phyloP scores from a whole-genome alignment of 1,140 invertebrate species.

The Drosophila suzukii region DNA sequence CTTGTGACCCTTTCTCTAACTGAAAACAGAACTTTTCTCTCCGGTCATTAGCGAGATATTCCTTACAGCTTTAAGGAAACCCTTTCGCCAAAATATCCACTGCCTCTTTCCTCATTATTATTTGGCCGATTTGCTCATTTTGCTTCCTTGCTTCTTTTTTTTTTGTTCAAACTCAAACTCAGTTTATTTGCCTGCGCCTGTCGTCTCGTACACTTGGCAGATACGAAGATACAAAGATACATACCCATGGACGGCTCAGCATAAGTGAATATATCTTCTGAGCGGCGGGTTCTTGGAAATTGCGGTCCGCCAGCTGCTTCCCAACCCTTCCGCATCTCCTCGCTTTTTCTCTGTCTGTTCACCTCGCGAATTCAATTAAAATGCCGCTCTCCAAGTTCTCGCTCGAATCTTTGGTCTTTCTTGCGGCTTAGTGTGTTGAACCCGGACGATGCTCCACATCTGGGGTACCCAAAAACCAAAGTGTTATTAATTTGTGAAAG shows the following conservation, averaged over 20 bases:
- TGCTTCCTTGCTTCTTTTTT: slow-evolving; percentile 38
- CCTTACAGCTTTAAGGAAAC: background rate
- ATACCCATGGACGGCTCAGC: slow-evolving; percentile 9
- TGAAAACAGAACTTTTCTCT: slow-evolving; percentile 6
- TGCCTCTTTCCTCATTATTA: slow-evolving; percentile 53
- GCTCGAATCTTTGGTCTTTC: slow-evolving; percentile 26
- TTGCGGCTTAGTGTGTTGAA: slow-evolving; percentile 59
- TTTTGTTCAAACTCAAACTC: background rate
- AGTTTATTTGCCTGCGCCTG: slow-evolving; percentile 61
- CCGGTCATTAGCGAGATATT: slow-evolving; percentile 8
- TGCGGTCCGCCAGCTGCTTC: slow-evolving; percentile 50
- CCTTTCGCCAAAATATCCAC: slow-evolving; percentile 19
- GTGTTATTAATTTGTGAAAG: slow-evolving; percentile 81
- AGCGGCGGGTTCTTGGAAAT: slow-evolving; percentile 73
- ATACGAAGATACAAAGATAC: slow-evolving; percentile 32
- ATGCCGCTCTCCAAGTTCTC: slow-evolving; percentile 57
- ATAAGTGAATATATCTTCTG: slow-evolving; percentile 49
- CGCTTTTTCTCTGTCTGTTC: slow-evolving; percentile 54
- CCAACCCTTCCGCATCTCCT: background rate
- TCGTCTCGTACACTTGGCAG: slow-evolving; percentile 45
- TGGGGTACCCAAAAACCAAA: slow-evolving; percentile 27
- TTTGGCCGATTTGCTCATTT: slow-evolving; percentile 62
- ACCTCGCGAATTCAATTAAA: slow-evolving; percentile 79
- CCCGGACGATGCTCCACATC: slow-evolving; percentile 48
- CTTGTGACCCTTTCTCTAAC: slow-evolving; percentile 20